A percentile compares a stretch with the other conserved stretches of the same genome.
phyloP scores from a whole-genome alignment of 2,797 vertebrate species.

The Glyptemys insculpta region DNA sequence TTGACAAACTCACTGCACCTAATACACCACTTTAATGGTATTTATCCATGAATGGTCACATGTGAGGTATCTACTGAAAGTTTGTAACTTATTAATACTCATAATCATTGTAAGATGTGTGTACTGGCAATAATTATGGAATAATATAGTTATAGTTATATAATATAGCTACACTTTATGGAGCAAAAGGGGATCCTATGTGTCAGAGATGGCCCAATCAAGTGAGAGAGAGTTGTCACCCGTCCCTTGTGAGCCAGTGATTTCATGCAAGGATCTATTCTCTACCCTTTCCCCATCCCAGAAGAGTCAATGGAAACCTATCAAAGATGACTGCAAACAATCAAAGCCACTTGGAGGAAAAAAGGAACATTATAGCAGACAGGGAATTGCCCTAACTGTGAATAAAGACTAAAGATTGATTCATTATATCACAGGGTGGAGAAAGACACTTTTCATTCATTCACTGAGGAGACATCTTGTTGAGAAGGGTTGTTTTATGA shows the following conservation, averaged over 20 bases:
- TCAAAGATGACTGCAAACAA: background rate
- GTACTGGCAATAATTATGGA: background rate
- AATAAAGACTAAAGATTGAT: background rate
- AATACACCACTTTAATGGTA: background rate
- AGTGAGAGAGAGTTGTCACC: background rate
- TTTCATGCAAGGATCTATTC: background rate
- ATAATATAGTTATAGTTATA: background rate
- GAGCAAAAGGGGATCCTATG: background rate
- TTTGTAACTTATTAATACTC: background rate
- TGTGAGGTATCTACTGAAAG: background rate
- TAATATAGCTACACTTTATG: background rate
- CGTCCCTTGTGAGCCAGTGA: background rate
- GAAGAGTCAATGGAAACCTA: background rate
- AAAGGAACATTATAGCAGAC: too few species aligned
- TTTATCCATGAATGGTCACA: background rate
- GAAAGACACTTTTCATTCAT: background rate
- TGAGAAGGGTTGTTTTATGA: too few species aligned
- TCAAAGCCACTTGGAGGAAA: too few species aligned
- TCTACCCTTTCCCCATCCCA: background rate
- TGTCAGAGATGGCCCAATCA: background rate
- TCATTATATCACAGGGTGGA: background rate
- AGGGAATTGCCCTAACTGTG: background rate
- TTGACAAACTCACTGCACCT: background rate
- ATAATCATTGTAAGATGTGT: background rate
- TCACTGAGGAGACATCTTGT: background rate